Percentiles rank a stretch among this genome's conserved stretches.
phyloP scores from a whole-genome alignment of 2,888 invertebrate species.

The Chalcis sispes region DNA sequence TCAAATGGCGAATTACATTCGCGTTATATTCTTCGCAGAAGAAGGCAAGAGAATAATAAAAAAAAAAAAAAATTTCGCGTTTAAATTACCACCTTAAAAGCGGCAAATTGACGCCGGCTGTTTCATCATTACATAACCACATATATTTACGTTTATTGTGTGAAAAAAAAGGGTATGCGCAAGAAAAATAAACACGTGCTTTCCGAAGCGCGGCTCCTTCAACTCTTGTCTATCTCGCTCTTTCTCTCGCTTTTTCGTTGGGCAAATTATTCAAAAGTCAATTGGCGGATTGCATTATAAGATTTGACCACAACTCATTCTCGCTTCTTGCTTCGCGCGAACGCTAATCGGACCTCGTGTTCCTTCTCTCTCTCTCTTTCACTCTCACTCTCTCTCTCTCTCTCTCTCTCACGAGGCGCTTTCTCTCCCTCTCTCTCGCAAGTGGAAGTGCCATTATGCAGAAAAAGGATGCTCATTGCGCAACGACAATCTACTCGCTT shows the following conservation, averaged over 20 bases:
- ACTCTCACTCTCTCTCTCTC: no score
- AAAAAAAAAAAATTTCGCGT: no score
- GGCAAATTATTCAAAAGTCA: constrained; percentile 34
- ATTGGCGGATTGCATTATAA: constrained; percentile 41
- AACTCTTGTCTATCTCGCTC: no score
- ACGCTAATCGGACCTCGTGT: constrained; percentile 35
- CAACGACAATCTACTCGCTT: constrained; percentile 45
- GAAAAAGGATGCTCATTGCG: constrained; percentile 42
- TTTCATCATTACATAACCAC: constrained; percentile 37
- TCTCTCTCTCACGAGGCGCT: no score
- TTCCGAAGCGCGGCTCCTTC: no score
- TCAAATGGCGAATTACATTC: no score
- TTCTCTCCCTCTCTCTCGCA: no score
- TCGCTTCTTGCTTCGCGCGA: constrained; percentile 28
- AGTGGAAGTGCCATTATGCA: constrained; percentile 32
- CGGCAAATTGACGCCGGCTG: constrained; percentile 30
- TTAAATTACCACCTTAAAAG: constrained; percentile 33
- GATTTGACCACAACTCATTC: constrained; percentile 48
- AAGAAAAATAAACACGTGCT: constrained; percentile 41
- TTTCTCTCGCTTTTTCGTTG: constrained; percentile 7
- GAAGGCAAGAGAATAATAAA: no score
- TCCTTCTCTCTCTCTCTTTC: no score
- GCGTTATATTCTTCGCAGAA: no score
- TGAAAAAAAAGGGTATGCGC: constrained; percentile 27
- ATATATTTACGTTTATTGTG: constrained; percentile 32